Evolutionary conservation across 2,888 invertebrate genomes (phyloP), one percentile per base, ranked within the genome.

Genomic region (Gasteruption jaculator): DNA sequence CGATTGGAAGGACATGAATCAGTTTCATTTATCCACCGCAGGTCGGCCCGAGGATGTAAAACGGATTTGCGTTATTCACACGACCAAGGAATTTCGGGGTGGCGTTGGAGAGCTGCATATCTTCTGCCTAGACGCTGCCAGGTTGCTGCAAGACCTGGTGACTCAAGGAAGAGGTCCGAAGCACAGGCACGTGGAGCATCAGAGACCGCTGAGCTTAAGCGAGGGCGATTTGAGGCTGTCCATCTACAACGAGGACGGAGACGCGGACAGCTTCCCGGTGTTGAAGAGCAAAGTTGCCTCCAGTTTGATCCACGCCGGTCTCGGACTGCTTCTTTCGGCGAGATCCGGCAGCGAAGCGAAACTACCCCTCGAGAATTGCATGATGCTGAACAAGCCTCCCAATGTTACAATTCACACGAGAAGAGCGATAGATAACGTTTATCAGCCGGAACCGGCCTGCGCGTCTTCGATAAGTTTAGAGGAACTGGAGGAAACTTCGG

Each of bases 1-100:
- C 54, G 75, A 76, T 19, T 83, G 83, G 83, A 74, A 73, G 49
- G 76, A 81, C 42, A 73, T 83, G 49, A 73, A 70, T 37, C 77
- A 79, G 45, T 78, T 79, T 31, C 74, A 75, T 39, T 66, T 81
- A 50, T 73, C 73, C 45, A 74, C 73, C 12, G 71, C 74, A 3
- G 74, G 72, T 7, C 68, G 71, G 21, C 60, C 68, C 5, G 73
- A 73, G 26, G 80, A 81, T 54, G 78, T 77, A 43, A 77, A 78
- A 60, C 75, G 72, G 50, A 76, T 77, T 26, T 80, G 82, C 58
- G 74, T 80, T 21, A 71, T 83, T 50, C 77, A 75, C 55, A 74
- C 83, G n/a, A 77, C 53, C 24, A 76, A 76, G 38, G 72, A 74
- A 34, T 78, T 77, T 51, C 63, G 71, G 18, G 70, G 72, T n/a